A percentile compares a stretch with the other conserved stretches of the same genome.
These are phyloP conservation scores for Drosophila aldrichi DNA, from an alignment of 2,888 invertebrate genomes.

Conservation along the genomic window DNA sequence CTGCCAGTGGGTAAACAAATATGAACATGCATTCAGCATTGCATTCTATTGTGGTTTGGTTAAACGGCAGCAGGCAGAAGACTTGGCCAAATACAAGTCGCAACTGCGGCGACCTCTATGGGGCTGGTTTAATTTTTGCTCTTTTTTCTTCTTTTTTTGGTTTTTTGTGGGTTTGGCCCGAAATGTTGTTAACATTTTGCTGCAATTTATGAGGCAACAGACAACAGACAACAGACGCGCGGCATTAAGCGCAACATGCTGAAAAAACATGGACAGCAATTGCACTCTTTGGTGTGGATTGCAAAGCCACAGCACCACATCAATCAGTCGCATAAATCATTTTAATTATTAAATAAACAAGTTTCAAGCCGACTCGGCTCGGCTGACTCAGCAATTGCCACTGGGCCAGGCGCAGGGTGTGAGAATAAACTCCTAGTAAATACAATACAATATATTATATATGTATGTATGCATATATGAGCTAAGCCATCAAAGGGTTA, in stretches of 20 bases:
- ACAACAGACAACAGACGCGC: constrained; percentile 35
- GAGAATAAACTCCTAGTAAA: constrained; percentile 5
- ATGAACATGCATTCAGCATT: constrained; percentile 27
- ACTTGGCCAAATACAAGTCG: constrained; percentile 37
- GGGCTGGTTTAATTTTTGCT: constrained; percentile 6
- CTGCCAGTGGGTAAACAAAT: constrained; percentile 15
- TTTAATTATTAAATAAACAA: constrained; percentile 79
- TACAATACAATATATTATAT: not conserved
- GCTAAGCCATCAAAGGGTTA: constrained; percentile 62
- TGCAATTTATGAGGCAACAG: constrained; percentile 54
- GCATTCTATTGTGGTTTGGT: constrained; percentile 42
- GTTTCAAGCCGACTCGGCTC: constrained; percentile 26
- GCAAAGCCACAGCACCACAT: constrained; percentile 57
- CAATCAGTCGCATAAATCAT: constrained; percentile 80
- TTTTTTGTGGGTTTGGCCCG: constrained; percentile 49
- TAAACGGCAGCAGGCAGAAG: constrained; percentile 55
- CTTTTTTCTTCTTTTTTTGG: constrained; percentile 11
- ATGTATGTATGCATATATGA: constrained; percentile 24
- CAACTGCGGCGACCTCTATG: constrained; percentile 54
- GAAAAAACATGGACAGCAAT: constrained; percentile 65
- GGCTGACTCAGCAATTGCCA: constrained; percentile 52
- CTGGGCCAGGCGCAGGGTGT: constrained; percentile 10
- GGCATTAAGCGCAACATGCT: constrained; percentile 70
- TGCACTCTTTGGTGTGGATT: constrained; percentile 51
- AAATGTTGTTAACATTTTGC: constrained; percentile 70